Base-by-base conservation (phyloP, 2,888 invertebrate species). In the Epicampocera succincta region DNA sequence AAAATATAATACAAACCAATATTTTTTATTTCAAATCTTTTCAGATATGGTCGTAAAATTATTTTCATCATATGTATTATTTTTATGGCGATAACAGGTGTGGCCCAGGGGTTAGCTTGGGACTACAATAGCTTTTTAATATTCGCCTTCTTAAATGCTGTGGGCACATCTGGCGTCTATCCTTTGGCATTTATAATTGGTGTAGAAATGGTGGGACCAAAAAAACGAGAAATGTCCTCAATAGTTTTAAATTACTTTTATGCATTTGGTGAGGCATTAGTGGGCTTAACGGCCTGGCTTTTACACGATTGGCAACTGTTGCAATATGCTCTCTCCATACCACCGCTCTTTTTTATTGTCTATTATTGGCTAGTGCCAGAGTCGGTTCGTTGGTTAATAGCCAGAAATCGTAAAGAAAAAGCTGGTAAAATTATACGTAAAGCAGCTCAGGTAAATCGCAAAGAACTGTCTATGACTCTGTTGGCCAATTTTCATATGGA, bases 291-390 rank as follows among this genome's bases (percentile, higher is more conserved):
- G 0, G 93, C 93, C 13, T 94, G 93, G 92, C 86, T 92, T n/a
- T 88, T 92, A 1, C 90, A 91, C 80, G 92, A 93, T 85, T 94
- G 94, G 94, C 89, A 92, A n/a, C 85, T 90, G 1, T 85, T 94
- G 33, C 94, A 94, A 84, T 88, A 93, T 60, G 90, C 92, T 6
- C 92, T 94, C 4, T 94, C 94, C 17, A 92, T 92, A 9, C 94
- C 94, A 4, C 93, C 94, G 6, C 87, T 93, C 11, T 82, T 94
- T 19, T 94, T 94, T 85, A 87, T 93, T 21, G 88, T 89, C 17
- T 94, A 94, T 85, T 93, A 92, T 85, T 94, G 93, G 94, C 92
- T 90, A 33, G 91, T 94, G 21, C 94, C 94, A 0, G 94, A 94
- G 88, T 94, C 94, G 0, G 93, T 94, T 0, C 90, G 94, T 83